Conservation (phyloP, 2,113 vertebrate genomes). For the Calcarius ornatus region DNA sequence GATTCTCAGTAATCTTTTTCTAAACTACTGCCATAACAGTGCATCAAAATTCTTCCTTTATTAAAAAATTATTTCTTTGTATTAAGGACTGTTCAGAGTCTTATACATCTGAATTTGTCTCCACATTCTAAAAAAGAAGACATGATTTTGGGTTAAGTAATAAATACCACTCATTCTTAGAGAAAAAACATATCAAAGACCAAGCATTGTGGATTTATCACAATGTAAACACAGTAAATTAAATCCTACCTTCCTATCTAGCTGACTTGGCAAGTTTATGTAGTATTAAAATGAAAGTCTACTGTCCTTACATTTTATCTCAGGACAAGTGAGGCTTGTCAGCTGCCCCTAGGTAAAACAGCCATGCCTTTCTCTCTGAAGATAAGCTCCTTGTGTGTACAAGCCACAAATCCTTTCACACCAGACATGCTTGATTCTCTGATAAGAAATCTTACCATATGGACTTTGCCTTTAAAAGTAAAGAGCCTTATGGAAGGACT, state of each 20-base stretch:
- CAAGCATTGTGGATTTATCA: constrained; percentile 1
- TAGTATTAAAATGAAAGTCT: not conserved
- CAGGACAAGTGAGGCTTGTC: not conserved
- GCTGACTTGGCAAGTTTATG: not conserved
- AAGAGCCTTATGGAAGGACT: not conserved
- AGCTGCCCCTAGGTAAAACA: not conserved
- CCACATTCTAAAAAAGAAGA: not conserved
- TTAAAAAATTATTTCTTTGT: not conserved
- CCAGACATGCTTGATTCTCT: not conserved
- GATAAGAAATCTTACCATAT: constrained; percentile 2
- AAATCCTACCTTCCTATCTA: not conserved
- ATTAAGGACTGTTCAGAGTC: not conserved
- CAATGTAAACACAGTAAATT: not conserved
- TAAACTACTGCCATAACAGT: not conserved
- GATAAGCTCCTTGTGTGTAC: not conserved
- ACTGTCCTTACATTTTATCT: not conserved
- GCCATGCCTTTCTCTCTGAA: not conserved
- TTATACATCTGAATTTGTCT: not conserved
- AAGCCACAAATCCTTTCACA: constrained; percentile 20
- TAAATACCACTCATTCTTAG: not conserved
- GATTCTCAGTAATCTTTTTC: not conserved
- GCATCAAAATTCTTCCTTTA: not conserved
- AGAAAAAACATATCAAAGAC: not conserved
- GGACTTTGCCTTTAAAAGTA: constrained; percentile 55
- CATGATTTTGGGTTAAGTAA: not conserved